Evolutionary conservation across 2,113 vertebrate species (phyloP).

Genomic region (Neopipo cinnamomea): DNA sequence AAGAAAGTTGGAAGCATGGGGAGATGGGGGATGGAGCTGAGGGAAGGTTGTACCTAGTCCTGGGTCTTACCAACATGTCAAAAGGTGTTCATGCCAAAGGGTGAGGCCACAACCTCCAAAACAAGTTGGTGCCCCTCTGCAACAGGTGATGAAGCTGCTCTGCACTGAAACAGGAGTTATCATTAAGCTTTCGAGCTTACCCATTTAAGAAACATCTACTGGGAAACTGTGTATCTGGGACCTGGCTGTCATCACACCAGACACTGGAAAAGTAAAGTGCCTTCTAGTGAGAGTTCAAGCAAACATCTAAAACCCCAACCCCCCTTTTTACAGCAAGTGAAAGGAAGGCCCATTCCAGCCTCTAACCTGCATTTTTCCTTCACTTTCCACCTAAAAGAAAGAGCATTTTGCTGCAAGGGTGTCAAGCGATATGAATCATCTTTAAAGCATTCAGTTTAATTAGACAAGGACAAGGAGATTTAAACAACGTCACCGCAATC

Average conservation of each 20-base stretch:
- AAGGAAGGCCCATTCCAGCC: not conserved
- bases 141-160: not conserved
- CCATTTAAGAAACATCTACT: not conserved
- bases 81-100: not conserved
- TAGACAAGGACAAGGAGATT: conserved; percentile 76
- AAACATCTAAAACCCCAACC: not conserved
- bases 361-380: not conserved
- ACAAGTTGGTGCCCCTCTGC: not conserved
- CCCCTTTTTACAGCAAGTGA: not conserved
- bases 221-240: not conserved
- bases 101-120: not conserved
- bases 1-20: not conserved
- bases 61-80: not conserved
- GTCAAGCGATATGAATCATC: conserved; percentile 54
- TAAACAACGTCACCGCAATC: conserved; percentile 58
- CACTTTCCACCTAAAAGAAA: not conserved
- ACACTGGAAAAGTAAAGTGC: not conserved
- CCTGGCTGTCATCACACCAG: not conserved
- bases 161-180: not conserved
- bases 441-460: conserved; percentile 76
- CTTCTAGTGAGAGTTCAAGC: not conserved
- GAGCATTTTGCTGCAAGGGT: not conserved
- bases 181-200: not conserved
- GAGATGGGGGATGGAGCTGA: not conserved
- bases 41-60: not conserved